phyloP scores from a whole-genome alignment of 2,888 invertebrate genomes.

The Rhyacophila evoluta region DNA sequence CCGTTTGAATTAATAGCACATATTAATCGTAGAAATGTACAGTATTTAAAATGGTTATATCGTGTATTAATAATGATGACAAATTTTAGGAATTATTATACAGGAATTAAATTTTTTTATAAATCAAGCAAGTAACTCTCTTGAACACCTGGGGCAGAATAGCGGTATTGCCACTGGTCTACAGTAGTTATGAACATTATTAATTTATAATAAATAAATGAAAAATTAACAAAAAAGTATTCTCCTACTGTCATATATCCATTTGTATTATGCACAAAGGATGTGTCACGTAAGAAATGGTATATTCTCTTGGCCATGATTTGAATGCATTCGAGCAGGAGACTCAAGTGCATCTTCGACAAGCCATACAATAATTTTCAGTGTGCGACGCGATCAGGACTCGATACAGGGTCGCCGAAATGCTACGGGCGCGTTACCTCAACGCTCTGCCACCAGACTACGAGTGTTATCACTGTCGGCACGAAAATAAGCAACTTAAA shows the following conservation, averaged over 20 bases:
- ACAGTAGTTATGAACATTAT: no score
- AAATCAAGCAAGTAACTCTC: no score
- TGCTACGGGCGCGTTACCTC: not conserved
- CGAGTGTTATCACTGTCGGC: not conserved
- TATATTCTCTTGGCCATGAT: constrained; percentile 49
- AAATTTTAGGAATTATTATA: no score
- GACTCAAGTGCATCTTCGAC: constrained; percentile 50
- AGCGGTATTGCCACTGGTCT: no score
- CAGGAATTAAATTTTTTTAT: no score
- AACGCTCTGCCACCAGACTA: not conserved
- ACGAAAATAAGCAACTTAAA: constrained; percentile 4
- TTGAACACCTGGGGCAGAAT: no score
- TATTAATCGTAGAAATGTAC: not conserved
- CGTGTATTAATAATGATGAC: no score
- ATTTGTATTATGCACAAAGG: constrained; percentile 28
- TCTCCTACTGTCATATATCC: constrained; percentile 46
- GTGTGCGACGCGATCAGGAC: not conserved
- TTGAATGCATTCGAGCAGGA: constrained; percentile 50
- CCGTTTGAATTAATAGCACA: not conserved
- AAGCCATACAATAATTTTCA: constrained; percentile 37
- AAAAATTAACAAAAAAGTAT: constrained; percentile 30
- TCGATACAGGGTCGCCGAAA: not conserved
- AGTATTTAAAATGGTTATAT: no score
- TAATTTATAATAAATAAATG: not conserved
- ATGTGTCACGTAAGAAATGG: constrained; percentile 44